Evolutionary conservation across 2,888 invertebrate genomes (phyloP).

Genomic region (Protula sp.): DNA sequence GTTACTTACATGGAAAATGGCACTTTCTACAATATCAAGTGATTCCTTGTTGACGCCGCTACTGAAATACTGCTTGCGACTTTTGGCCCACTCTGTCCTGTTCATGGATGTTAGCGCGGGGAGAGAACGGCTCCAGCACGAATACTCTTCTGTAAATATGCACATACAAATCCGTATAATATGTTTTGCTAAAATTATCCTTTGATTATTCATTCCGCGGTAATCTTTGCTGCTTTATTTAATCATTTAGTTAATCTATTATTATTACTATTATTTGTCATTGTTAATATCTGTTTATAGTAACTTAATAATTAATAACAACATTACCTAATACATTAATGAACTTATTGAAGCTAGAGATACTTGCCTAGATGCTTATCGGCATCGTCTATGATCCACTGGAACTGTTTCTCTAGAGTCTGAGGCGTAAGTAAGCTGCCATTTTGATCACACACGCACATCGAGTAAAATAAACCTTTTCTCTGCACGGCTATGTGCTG

Average conservation of each 20-base stretch:
- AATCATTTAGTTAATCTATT: too few species aligned
- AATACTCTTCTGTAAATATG: slow-evolving; percentile 42
- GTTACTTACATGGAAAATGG: slow-evolving; percentile 54
- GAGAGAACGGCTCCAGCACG: too few species aligned
- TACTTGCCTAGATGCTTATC: slow-evolving; percentile 26
- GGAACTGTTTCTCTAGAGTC: slow-evolving; percentile 51
- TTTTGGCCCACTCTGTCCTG: slow-evolving; percentile 54
- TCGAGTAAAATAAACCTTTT: slow-evolving; percentile 53
- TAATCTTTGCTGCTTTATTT: too few species aligned
- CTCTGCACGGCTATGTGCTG: slow-evolving; percentile 55
- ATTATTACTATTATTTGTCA: too few species aligned
- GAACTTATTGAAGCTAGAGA: too few species aligned
- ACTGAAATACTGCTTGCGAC: slow-evolving; percentile 49
- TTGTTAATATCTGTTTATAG: too few species aligned
- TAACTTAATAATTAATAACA: too few species aligned
- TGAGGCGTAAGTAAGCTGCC: slow-evolving; percentile 50
- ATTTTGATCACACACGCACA: slow-evolving; percentile 53
- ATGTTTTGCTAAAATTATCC: too few species aligned
- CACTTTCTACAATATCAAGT: slow-evolving; percentile 51
- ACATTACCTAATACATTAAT: too few species aligned
- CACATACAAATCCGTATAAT: too few species aligned
- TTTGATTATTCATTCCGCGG: too few species aligned
- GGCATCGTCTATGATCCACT: slow-evolving; percentile 55
- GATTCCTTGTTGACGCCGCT: slow-evolving; percentile 53
- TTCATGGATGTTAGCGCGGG: slow-evolving; percentile 54